Conservation (phyloP, 2,888 invertebrate species). For the Neocrepidodera transversa region DNA sequence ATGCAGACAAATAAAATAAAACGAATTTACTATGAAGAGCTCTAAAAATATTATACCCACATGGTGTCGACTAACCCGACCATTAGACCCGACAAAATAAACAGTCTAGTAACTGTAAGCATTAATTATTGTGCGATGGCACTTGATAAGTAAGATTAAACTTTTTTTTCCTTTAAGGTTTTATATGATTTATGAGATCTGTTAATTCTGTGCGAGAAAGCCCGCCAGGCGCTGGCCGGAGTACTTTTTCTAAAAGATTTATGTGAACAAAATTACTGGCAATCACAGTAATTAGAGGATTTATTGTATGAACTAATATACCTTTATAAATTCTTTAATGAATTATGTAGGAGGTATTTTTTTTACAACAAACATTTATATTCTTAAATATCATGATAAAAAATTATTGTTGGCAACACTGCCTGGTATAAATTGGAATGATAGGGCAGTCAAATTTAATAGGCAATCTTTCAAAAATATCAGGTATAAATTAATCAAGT, state of each 20-base stretch:
- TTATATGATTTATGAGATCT: slow-evolving; percentile 10
- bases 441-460: no score
- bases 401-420: no score
- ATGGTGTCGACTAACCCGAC: no score
- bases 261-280: slow-evolving; percentile 20
- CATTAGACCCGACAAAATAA: neutral
- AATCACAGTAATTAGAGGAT: slow-evolving; percentile 24
- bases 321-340: neutral
- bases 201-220: slow-evolving; percentile 8
- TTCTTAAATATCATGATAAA: no score
- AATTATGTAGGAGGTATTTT: neutral
- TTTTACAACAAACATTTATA: no score
- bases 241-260: slow-evolving; percentile 18
- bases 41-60: no score
- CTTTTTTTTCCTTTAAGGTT: slow-evolving; percentile 5
- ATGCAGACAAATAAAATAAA: no score
- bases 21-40: no score
- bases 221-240: slow-evolving; percentile 8
- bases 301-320: slow-evolving; percentile 21
- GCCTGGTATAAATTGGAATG: no score
- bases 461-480: no score
- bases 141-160: slow-evolving; percentile 6
- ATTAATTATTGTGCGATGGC: slow-evolving; percentile 9
- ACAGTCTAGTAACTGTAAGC: neutral
- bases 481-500: no score